phyloP scores from a whole-genome alignment of 2,113 vertebrate species.

The Geococcyx californianus region DNA sequence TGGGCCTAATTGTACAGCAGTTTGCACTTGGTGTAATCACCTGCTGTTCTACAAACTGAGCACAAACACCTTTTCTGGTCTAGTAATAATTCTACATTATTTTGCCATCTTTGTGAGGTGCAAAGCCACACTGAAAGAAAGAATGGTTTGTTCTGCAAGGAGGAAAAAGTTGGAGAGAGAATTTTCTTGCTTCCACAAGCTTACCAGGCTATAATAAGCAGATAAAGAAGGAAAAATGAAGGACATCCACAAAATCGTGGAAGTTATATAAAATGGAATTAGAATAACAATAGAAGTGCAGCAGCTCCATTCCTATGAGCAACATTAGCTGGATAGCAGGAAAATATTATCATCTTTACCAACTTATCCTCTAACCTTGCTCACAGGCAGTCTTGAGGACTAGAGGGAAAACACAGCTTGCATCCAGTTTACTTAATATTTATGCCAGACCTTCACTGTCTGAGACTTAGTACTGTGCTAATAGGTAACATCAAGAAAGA shows the following conservation, averaged over 20 bases:
- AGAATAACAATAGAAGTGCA: not conserved
- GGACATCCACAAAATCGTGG: not conserved
- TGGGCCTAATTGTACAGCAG: not conserved
- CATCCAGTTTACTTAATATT: not conserved
- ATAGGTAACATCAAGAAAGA: not conserved
- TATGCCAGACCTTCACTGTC: not conserved
- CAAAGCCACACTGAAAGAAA: not conserved
- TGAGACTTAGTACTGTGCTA: not conserved
- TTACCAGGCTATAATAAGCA: not conserved
- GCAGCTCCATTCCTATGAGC: not conserved
- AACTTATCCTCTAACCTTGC: not conserved
- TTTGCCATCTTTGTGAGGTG: not conserved
- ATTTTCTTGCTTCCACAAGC: not conserved
- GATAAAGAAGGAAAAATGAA: not conserved
- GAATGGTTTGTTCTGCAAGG: not conserved
- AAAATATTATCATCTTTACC: not conserved
- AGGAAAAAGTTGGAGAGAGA: not conserved
- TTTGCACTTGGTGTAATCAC: not conserved
- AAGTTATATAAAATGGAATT: not conserved
- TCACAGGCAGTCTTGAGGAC: not conserved
- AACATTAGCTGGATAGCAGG: not conserved
- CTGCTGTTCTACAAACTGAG: constrained; percentile 6
- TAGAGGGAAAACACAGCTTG: not conserved
- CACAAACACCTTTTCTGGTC: not conserved
- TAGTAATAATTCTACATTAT: not conserved